These are phyloP conservation scores for Corythornis cristatus DNA, from an alignment of 2,113 vertebrate genomes.

Conservation along the genomic window DNA sequence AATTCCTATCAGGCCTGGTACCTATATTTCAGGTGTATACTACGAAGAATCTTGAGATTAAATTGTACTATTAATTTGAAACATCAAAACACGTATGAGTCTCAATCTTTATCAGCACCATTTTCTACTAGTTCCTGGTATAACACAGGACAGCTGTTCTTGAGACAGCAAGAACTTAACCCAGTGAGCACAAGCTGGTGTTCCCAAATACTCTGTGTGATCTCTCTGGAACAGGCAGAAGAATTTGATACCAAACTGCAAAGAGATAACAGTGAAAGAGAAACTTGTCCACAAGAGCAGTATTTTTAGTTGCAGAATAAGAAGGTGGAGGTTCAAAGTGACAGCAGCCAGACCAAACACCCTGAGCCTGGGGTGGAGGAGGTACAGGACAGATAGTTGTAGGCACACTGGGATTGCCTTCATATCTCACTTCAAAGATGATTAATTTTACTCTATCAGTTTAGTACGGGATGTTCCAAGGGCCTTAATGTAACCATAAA, in stretches of 20 bases:
- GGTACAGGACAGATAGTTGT: neutral
- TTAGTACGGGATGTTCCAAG: neutral
- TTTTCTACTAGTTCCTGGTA: neutral
- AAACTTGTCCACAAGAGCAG: neutral
- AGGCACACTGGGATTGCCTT: neutral
- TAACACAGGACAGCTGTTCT: neutral
- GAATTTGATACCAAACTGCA: neutral
- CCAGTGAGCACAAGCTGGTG: accelerated
- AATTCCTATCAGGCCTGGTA: neutral
- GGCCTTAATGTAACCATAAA: neutral
- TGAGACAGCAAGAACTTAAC: neutral
- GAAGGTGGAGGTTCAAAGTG: neutral
- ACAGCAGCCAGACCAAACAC: neutral
- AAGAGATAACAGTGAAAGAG: neutral
- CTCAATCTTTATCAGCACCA: neutral
- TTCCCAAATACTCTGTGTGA: neutral
- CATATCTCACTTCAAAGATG: neutral
- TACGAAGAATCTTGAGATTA: neutral
- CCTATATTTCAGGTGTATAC: neutral
- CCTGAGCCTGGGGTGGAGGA: accelerated
- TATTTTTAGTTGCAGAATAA: neutral
- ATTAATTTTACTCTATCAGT: neutral
- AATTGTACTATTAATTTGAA: neutral
- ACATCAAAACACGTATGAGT: neutral
- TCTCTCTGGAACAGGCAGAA: neutral